phyloP scores from a whole-genome alignment of 2,888 invertebrate species.

The Diplazon laetatorius region DNA sequence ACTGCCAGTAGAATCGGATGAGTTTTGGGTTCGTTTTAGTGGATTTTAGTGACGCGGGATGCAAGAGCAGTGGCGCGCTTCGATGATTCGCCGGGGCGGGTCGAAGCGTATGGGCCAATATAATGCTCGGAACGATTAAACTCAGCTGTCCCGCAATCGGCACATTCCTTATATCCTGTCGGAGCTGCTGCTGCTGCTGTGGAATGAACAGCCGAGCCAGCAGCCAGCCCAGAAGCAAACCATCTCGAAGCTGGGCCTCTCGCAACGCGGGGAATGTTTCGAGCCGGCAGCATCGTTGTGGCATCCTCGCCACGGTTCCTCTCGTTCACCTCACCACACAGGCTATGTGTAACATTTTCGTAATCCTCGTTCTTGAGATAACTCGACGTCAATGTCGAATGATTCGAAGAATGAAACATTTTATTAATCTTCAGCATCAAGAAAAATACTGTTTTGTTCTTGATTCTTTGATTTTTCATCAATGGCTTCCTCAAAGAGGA shows the following conservation, averaged over 20 bases:
- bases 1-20: too few relatives aligned
- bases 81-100: conserved; percentile 21
- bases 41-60: neutral
- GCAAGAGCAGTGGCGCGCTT: too few relatives aligned
- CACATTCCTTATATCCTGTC: conserved; percentile 55
- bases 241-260: conserved; percentile 30
- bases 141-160: conserved; percentile 64
- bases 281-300: too few relatives aligned
- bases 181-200: conserved; percentile 4
- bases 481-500: neutral
- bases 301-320: too few relatives aligned
- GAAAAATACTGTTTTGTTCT: too few relatives aligned
- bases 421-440: too few relatives aligned
- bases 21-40: too few relatives aligned
- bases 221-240: conserved; percentile 29
- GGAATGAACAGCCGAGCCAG: conserved; percentile 14
- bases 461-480: neutral
- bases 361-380: too few relatives aligned
- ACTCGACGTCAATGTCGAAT: too few relatives aligned
- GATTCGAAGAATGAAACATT: too few relatives aligned
- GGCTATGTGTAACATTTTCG: too few relatives aligned
- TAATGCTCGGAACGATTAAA: conserved; percentile 59
- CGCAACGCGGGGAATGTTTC: conserved; percentile 16
- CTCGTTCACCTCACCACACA: too few relatives aligned
- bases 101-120: conserved; percentile 54